Evolutionary conservation across 2,888 invertebrate species (phyloP).

Genomic region (Calliphora vomitoria): DNA sequence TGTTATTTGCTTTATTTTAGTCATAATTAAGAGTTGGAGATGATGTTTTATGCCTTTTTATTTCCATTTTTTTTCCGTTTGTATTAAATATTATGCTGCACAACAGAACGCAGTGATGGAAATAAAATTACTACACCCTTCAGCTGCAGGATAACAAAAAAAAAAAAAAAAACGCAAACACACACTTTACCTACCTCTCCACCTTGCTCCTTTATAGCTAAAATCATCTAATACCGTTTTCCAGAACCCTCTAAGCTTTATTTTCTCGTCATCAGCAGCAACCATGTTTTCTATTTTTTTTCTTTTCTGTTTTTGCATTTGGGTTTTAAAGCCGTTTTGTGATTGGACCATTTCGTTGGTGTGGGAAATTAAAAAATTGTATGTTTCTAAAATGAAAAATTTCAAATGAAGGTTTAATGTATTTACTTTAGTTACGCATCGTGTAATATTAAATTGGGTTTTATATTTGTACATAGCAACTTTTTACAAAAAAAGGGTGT

Average conservation of each 20-base stretch:
- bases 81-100: constrained; percentile 46
- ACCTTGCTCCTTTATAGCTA: constrained; percentile 72
- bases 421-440: constrained; percentile 73
- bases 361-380: constrained; percentile 81
- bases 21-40: constrained; percentile 66
- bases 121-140: constrained; percentile 82
- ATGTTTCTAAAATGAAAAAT: constrained; percentile 62
- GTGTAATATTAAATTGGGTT: constrained; percentile 67
- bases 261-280: constrained; percentile 43
- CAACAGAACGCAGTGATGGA: constrained; percentile 70
- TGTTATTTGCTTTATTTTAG: constrained; percentile 30
- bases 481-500: constrained; percentile 47
- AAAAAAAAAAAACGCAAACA: constrained; percentile 70
- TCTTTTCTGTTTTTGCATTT: constrained; percentile 73
- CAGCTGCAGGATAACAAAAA: constrained; percentile 76
- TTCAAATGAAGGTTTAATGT: constrained; percentile 55
- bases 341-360: constrained; percentile 81
- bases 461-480: constrained; percentile 27
- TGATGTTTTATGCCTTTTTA: constrained; percentile 51
- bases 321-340: constrained; percentile 82
- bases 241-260: constrained; percentile 50
- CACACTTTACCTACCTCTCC: constrained; percentile 5
- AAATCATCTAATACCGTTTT: constrained; percentile 76
- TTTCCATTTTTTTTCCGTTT: constrained; percentile 2
- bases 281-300: constrained; percentile 30